A percentile compares a stretch with the other conserved stretches of the same genome.
phyloP scores from a whole-genome alignment of 2,888 invertebrate species.

The Dendrolimus houi region DNA sequence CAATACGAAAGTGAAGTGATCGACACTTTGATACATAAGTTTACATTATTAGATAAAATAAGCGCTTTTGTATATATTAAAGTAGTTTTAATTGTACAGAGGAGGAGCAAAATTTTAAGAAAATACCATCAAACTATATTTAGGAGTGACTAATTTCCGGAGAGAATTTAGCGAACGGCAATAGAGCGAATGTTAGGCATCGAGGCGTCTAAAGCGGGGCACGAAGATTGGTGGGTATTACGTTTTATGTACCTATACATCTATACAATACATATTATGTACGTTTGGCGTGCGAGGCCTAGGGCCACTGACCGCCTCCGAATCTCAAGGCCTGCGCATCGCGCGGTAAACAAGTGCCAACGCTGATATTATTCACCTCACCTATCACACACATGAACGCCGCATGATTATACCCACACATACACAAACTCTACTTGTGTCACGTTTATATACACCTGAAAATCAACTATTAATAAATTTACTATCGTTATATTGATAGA shows the following conservation, averaged over 20 bases:
- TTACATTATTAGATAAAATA: no score
- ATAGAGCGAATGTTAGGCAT: conserved; percentile 20
- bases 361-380: conserved; percentile 28
- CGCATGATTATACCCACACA: conserved; percentile 9
- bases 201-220: conserved; percentile 13
- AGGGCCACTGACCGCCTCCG: conserved; percentile 70
- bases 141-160: conserved; percentile 36
- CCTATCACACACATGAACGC: conserved; percentile 7
- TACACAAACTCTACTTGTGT: conserved; percentile 5
- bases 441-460: neutral
- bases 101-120: no score
- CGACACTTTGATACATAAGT: no score
- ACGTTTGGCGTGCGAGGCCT: conserved; percentile 27
- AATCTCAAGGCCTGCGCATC: conserved; percentile 71
- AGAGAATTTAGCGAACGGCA: conserved; percentile 34
- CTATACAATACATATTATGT: conserved; percentile 20
- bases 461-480: neutral
- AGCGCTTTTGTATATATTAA: no score
- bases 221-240: conserved; percentile 40
- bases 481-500: no score
- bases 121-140: neutral
- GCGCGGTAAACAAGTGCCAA: conserved; percentile 65
- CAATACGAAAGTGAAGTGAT: no score
- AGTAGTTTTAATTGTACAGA: no score
- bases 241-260: conserved; percentile 24